These are phyloP conservation scores for Dendrolimus houi DNA, from an alignment of 2,888 invertebrate species.

Conservation along the genomic window DNA sequence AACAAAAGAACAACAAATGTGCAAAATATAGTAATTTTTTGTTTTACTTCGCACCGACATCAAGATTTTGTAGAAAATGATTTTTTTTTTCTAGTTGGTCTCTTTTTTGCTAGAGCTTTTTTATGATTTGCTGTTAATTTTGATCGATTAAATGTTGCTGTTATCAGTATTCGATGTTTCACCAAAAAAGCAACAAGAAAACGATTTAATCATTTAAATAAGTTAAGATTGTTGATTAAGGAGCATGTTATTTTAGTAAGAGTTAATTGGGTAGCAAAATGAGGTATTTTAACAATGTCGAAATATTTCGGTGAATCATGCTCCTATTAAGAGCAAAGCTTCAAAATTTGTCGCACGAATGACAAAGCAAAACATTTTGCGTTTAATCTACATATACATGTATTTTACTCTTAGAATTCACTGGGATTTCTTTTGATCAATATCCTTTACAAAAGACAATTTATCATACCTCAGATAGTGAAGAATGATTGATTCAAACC, in stretches of 20 bases:
- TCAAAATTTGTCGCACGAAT: not conserved
- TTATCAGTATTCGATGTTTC: too few relatives aligned
- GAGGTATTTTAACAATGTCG: not conserved
- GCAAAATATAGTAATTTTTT: too few relatives aligned
- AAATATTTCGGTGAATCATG: not conserved
- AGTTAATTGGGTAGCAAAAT: not conserved
- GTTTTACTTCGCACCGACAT: too few relatives aligned
- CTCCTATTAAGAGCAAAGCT: not conserved
- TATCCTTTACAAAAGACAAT: slow-evolving; percentile 22
- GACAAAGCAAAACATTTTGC: not conserved
- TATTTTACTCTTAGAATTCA: too few relatives aligned
- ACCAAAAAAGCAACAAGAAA: too few relatives aligned
- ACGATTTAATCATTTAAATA: too few relatives aligned
- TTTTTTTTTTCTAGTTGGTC: too few relatives aligned
- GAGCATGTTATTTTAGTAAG: not conserved
- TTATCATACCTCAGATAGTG: slow-evolving; percentile 29
- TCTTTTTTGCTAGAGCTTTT: too few relatives aligned
- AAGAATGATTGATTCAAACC: slow-evolving; percentile 33
- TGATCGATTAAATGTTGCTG: too few relatives aligned
- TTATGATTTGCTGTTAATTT: too few relatives aligned
- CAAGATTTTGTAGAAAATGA: too few relatives aligned
- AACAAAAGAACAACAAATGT: too few relatives aligned
- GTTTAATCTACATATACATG: not conserved
- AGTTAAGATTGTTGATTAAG: not conserved
- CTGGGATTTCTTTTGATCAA: slow-evolving; percentile 3